Evolutionary conservation across 1,140 invertebrate genomes (phyloP), one percentile per base, ranked within the genome.

Genomic region (Marisa cornuarietis): DNA sequence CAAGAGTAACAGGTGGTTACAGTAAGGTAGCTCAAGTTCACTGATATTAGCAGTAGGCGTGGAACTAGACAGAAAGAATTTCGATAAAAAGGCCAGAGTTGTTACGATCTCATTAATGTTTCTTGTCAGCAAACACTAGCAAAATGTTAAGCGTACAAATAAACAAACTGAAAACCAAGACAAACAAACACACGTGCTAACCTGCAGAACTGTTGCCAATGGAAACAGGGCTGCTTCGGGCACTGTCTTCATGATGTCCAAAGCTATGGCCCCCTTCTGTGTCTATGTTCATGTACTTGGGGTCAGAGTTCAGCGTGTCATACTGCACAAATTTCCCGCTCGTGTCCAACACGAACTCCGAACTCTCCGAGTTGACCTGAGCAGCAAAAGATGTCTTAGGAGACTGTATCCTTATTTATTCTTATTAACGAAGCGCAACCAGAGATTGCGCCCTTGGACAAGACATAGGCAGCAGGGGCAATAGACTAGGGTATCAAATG

Each of bases 301-400:
- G 91, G 82, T 93, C 93, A 51, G 89, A 87, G 83, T 94, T 93
- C 58, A 94, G 92, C 26, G 93, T 93, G 82, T 94, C 94, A 87
- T 95, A 95, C 54, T 94, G 92, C 81, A 93, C 93, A 88, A 94
- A 94, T 86, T 93, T 94, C 24, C 94, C 94, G 58, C 92, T 92
- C 8, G 88, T 84, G 87, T 93, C 93, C 49, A 94, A 88, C 62
- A 93, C 91, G 75, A 95, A 93, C 85, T 95, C 94, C 63, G 83
- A 85, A 69, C 83, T 85, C 68, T 94, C 94, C 0, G 94, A 94
- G 76, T 93, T 92, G 24, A 94, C 92, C 94, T 88, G 82, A 20
- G 31, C 78, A 81, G 18, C 24, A 62, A 76, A 78, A 61, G 51
- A 62, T 14, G 71, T n/a, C 11, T 11, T 1, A 20, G 13, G 8